These are phyloP conservation scores for Phengaris arion DNA, from an alignment of 2,888 invertebrate genomes.

Conservation along the genomic window DNA sequence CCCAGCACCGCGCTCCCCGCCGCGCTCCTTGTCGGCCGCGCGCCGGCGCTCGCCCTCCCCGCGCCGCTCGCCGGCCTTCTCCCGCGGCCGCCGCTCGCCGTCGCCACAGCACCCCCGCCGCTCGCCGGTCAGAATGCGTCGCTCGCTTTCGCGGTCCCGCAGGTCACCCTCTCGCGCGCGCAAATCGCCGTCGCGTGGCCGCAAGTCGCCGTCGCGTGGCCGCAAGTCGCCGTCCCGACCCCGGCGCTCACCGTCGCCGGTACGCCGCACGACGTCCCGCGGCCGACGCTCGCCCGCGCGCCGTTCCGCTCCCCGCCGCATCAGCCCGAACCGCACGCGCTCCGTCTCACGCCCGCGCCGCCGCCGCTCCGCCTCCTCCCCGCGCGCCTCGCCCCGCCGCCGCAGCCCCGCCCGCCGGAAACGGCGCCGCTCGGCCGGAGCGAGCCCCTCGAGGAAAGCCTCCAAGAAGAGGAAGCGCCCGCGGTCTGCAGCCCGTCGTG, in stretches of 20 bases:
- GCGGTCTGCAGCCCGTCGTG: conserved; percentile 49
- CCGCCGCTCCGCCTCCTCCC: conserved; percentile 45
- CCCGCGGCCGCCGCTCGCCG: conserved; percentile 38
- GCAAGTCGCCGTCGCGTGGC: conserved; percentile 41
- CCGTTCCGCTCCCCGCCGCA: conserved; percentile 40
- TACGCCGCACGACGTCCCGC: conserved; percentile 40
- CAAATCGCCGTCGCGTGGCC: conserved; percentile 39
- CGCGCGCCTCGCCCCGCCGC: conserved; percentile 46
- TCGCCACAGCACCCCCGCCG: conserved; percentile 38
- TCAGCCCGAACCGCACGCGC: conserved; percentile 42
- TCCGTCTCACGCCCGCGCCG: conserved; percentile 42
- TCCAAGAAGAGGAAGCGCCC: conserved; percentile 57
- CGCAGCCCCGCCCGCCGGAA: conserved; percentile 45
- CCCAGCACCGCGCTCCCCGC: conserved; percentile 38
- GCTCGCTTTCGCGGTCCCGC: conserved; percentile 42
- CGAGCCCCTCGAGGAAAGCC: conserved; percentile 49
- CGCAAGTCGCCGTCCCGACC: conserved; percentile 42
- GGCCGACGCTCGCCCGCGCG: conserved; percentile 38
- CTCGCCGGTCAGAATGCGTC: conserved; percentile 32
- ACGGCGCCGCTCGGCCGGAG: conserved; percentile 49
- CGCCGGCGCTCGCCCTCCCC: conserved; percentile 33
- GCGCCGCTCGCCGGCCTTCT: conserved; percentile 39
- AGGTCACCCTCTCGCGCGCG: conserved; percentile 44
- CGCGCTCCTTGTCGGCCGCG: conserved; percentile 37
- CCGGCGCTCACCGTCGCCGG: conserved; percentile 44